Percentiles rank a stretch among this genome's conserved stretches.
phyloP scores from a whole-genome alignment of 2,113 vertebrate species.

The Guaruba guarouba region DNA sequence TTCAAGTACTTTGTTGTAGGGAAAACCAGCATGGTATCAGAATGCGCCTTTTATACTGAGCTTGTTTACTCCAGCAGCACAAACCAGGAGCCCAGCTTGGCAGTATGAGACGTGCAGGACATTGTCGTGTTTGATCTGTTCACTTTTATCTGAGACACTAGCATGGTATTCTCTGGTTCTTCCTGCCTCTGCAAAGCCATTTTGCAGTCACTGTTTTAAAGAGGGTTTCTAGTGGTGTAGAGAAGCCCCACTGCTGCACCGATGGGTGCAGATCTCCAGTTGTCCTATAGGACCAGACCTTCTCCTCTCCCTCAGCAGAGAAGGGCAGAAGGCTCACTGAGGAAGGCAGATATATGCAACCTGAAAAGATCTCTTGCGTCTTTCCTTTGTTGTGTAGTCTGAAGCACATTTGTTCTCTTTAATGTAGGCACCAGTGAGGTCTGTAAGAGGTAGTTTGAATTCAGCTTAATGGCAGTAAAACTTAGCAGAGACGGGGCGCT shows the following conservation, averaged over 20 bases:
- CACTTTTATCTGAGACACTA: neutral
- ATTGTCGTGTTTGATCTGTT: neutral
- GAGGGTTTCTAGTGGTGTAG: neutral
- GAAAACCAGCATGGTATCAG: neutral
- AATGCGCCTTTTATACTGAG: neutral
- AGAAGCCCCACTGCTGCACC: neutral
- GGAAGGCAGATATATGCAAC: neutral
- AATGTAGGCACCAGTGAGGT: rapidly evolving
- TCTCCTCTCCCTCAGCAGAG: neutral
- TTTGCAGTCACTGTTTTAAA: neutral
- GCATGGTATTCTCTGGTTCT: neutral
- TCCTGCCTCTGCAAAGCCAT: neutral
- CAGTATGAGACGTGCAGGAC: neutral
- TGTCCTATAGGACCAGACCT: neutral
- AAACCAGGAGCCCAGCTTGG: neutral
- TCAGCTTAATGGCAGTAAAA: neutral
- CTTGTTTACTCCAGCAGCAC: neutral
- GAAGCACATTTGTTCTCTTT: neutral
- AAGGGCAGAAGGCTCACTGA: neutral
- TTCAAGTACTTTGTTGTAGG: neutral
- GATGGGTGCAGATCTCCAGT: no score
- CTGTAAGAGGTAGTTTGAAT: neutral
- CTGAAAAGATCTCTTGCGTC: neutral
- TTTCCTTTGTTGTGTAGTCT: neutral
- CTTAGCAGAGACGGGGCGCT: neutral